phyloP scores from a whole-genome alignment of 2,888 invertebrate genomes.

The Drosophila heteroneura region DNA sequence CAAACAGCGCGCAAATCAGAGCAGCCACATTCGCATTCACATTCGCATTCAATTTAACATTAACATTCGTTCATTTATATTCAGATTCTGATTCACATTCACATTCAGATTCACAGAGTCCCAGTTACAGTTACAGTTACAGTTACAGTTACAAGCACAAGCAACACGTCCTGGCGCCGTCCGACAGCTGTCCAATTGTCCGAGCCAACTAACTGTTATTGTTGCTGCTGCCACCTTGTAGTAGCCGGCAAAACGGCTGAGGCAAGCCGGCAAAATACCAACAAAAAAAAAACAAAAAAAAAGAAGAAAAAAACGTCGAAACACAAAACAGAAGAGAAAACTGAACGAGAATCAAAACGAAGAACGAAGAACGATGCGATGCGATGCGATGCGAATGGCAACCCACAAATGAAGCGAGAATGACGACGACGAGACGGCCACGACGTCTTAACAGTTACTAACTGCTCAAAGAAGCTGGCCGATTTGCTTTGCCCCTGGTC shows the following conservation, averaged over 20 bases:
- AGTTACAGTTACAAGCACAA: slow-evolving; percentile 20
- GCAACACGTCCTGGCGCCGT: slow-evolving; percentile 48
- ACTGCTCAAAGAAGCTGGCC: slow-evolving; percentile 79
- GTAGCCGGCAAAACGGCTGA: slow-evolving; percentile 33
- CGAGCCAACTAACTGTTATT: slow-evolving; percentile 42
- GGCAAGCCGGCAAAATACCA: slow-evolving; percentile 44
- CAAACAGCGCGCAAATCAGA: slow-evolving; percentile 41
- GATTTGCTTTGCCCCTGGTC: slow-evolving; percentile 50
- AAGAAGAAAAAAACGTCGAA: slow-evolving; percentile 7
- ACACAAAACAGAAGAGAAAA: slow-evolving; percentile 44
- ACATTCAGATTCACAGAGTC: slow-evolving; percentile 3
- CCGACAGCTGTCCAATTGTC: slow-evolving; percentile 34
- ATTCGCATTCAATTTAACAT: slow-evolving; percentile 14
- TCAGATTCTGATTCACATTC: slow-evolving; percentile 11
- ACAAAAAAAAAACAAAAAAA: slow-evolving; percentile 1
- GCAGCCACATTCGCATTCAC: slow-evolving; percentile 15
- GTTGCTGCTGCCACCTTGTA: slow-evolving; percentile 23
- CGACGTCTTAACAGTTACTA: slow-evolving; percentile 84
- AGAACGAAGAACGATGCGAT: slow-evolving; percentile 6
- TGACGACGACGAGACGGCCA: slow-evolving; percentile 71
- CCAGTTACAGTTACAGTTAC: slow-evolving; percentile 5
- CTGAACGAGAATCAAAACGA: slow-evolving; percentile 5
- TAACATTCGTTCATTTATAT: slow-evolving; percentile 14
- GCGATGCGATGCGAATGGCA: slow-evolving; percentile 22
- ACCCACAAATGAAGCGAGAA: slow-evolving; percentile 47